phyloP scores from a whole-genome alignment of 1,140 invertebrate genomes.

The Anastatus disparis region DNA sequence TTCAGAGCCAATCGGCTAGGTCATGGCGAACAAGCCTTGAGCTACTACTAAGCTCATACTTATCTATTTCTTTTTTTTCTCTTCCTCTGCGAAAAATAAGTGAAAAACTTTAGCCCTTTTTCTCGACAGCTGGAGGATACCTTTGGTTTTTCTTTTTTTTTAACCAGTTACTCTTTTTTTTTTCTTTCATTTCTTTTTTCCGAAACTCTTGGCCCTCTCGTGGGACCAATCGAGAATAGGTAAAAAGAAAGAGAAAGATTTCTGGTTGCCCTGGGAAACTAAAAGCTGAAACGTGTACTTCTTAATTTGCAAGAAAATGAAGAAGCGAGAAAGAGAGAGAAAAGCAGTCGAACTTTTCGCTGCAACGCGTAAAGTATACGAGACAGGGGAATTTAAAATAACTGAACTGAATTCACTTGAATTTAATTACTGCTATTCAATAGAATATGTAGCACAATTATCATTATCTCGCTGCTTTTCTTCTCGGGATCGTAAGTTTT shows the following conservation, averaged over 20 bases:
- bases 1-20: slow-evolving; percentile 14
- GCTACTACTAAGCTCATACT: too few species aligned
- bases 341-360: slow-evolving; percentile 47
- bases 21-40: slow-evolving; percentile 9
- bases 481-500: background rate
- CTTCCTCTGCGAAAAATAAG: background rate
- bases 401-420: background rate
- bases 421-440: background rate
- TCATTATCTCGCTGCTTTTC: too few species aligned
- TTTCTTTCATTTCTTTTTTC: too few species aligned
- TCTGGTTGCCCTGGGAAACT: background rate
- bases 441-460: too few species aligned
- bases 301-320: slow-evolving; percentile 19
- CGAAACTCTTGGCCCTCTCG: too few species aligned
- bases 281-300: slow-evolving; percentile 5
- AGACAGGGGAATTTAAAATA: too few species aligned
- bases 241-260: background rate
- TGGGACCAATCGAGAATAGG: too few species aligned
- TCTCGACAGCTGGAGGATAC: too few species aligned
- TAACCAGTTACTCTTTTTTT: too few species aligned
- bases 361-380: slow-evolving; percentile 32
- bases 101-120: slow-evolving; percentile 2
- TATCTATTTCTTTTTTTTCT: too few species aligned
- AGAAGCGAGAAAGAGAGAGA: slow-evolving; percentile 11
- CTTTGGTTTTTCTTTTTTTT: too few species aligned